phyloP scores from a whole-genome alignment of 2,888 invertebrate genomes.

The Agriopis aurantiaria region DNA sequence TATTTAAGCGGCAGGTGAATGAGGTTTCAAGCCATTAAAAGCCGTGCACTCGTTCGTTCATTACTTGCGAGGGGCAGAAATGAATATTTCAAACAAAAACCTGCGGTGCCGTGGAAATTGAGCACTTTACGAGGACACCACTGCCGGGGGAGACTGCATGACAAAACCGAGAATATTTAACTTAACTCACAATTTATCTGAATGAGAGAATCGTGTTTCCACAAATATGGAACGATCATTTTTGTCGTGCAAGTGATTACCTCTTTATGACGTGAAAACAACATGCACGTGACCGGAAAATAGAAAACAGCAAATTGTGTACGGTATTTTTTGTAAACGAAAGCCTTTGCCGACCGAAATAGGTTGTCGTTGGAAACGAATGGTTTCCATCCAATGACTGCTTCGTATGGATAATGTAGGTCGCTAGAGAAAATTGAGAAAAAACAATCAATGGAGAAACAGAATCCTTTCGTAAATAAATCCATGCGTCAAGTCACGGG shows the following conservation, averaged over 20 bases:
- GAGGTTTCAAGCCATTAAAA: slow-evolving; percentile 56
- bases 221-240: slow-evolving; percentile 20
- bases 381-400: slow-evolving; percentile 40
- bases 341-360: slow-evolving; percentile 40
- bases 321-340: slow-evolving; percentile 33
- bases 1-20: slow-evolving; percentile 57
- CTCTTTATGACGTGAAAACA: slow-evolving; percentile 29
- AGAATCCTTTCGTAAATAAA: slow-evolving; percentile 12
- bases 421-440: slow-evolving; percentile 60
- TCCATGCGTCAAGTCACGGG: background rate
- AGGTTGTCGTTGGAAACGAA: slow-evolving; percentile 34
- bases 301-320: slow-evolving; percentile 19
- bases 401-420: slow-evolving; percentile 61
- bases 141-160: slow-evolving; percentile 20
- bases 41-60: slow-evolving; percentile 58
- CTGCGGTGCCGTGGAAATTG: slow-evolving; percentile 46
- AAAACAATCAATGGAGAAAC: slow-evolving; percentile 8
- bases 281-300: slow-evolving; percentile 34
- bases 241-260: slow-evolving; percentile 19
- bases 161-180: slow-evolving; percentile 20
- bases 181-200: slow-evolving; percentile 14
- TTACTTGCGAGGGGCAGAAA: slow-evolving; percentile 55
- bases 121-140: slow-evolving; percentile 43
- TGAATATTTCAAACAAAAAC: slow-evolving; percentile 52
- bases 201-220: slow-evolving; percentile 22